Conservation (phyloP, 2,797 vertebrate species). For the Siniperca undulata region DNA sequence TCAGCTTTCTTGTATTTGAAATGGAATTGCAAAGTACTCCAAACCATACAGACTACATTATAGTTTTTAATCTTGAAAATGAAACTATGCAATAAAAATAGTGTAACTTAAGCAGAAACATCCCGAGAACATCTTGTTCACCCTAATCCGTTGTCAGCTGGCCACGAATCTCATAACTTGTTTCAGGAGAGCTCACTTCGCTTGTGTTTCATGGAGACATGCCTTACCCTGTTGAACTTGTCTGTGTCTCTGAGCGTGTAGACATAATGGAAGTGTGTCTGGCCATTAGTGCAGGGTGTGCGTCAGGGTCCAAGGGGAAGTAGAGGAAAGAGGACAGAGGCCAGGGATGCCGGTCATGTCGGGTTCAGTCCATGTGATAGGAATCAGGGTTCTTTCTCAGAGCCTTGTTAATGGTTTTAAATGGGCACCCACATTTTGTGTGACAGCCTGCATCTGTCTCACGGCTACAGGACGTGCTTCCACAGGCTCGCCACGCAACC, state of each 20-base stretch:
- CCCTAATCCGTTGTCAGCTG: constrained; percentile 48
- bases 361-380: constrained; percentile 33
- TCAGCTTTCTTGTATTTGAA: constrained; percentile 36
- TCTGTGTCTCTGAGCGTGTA: constrained; percentile 28
- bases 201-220: constrained; percentile 61
- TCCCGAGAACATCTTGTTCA: constrained; percentile 45
- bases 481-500: constrained; percentile 71
- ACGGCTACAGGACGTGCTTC: constrained; percentile 57
- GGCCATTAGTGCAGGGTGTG: constrained; percentile 20
- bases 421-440: constrained; percentile 71
- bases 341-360: constrained; percentile 18
- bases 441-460: constrained; percentile 78
- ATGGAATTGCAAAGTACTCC: constrained; percentile 26
- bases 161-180: constrained; percentile 35
- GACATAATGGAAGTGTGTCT: constrained; percentile 31
- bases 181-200: constrained; percentile 42
- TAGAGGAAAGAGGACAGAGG: background rate
- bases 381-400: constrained; percentile 43
- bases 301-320: constrained; percentile 5
- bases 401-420: constrained; percentile 81
- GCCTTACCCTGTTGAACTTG: constrained; percentile 47
- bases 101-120: constrained; percentile 54
- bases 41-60: constrained; percentile 10
- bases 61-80: constrained; percentile 5
- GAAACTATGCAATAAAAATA: constrained; percentile 3